Evolutionary conservation across 2,888 invertebrate genomes (phyloP).

Genomic region (Caenorhabditis parvicauda): DNA sequence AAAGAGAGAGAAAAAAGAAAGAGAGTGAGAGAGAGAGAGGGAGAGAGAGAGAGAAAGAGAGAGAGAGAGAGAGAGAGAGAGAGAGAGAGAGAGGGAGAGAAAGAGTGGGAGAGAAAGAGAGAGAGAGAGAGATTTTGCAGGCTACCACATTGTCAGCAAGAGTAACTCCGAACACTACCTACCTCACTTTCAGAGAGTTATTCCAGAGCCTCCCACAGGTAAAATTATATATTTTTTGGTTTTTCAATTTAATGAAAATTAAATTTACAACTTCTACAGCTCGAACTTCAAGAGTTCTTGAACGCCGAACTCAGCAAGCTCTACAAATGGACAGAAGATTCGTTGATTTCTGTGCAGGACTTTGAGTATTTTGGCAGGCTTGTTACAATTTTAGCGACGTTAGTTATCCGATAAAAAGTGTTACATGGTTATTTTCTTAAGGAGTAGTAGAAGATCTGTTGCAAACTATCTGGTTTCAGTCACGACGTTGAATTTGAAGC

Average conservation of each 20-base stretch:
- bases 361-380: conserved; percentile 33
- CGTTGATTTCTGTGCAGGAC: conserved; percentile 31
- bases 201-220: conserved; percentile 19
- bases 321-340: conserved; percentile 33
- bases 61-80: no score
- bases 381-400: conserved; percentile 20
- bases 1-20: no score
- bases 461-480: conserved; percentile 33
- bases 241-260: no score
- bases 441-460: conserved; percentile 20
- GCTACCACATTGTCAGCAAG: conserved; percentile 12
- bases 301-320: conserved; percentile 28
- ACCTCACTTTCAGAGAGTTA: conserved; percentile 31
- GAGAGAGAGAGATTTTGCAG: no score
- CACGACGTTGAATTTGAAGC: conserved; percentile 28
- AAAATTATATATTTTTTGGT: background rate
- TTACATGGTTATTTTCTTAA: conserved; percentile 1
- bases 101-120: no score
- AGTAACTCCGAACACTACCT: conserved; percentile 23
- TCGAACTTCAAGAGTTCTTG: conserved; percentile 30
- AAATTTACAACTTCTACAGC: conserved; percentile 15
- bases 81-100: no score
- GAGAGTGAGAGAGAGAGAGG: no score
- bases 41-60: no score
- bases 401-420: background rate